Percentiles rank a stretch among this genome's conserved stretches.
phyloP scores from a whole-genome alignment of 1,140 invertebrate species.

The Zaprionus inermis region DNA sequence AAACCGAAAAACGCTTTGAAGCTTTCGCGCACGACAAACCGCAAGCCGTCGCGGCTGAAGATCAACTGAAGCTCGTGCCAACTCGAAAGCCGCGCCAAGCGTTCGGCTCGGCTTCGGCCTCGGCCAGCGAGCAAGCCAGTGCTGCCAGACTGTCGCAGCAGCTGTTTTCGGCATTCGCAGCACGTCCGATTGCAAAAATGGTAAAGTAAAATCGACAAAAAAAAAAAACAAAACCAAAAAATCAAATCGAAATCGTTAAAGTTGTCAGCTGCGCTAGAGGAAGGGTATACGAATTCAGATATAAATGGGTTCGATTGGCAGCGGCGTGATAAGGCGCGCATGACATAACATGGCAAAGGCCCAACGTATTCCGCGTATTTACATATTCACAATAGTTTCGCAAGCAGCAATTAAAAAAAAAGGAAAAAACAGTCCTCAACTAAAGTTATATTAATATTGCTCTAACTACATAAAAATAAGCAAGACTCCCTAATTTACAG shows the following conservation, averaged over 20 bases:
- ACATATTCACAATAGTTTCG: no score
- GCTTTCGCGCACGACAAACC: conserved; percentile 42
- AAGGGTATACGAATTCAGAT: conserved; percentile 3
- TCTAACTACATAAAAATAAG: no score
- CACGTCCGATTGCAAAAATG: conserved; percentile 52
- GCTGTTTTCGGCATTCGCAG: conserved; percentile 20
- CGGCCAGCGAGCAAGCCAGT: neutral
- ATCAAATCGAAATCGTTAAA: conserved; percentile 22
- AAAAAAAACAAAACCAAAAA: conserved; percentile 1
- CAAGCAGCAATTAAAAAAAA: no score
- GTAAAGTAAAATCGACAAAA: conserved; percentile 10
- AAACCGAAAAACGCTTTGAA: conserved; percentile 8
- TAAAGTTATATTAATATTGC: no score
- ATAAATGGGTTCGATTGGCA: neutral
- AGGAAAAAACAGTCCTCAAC: no score
- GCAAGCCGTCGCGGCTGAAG: conserved; percentile 57
- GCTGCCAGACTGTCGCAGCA: conserved; percentile 29
- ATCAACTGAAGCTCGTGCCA: conserved; percentile 52
- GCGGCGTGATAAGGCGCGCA: neutral
- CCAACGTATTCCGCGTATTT: neutral
- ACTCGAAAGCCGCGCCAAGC: neutral
- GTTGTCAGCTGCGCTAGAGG: neutral
- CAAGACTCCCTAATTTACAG: no score
- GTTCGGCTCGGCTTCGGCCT: neutral
- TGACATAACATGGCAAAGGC: neutral